Evolutionary conservation across 1,140 invertebrate species (phyloP).

Genomic region (Eumaeus atala): DNA sequence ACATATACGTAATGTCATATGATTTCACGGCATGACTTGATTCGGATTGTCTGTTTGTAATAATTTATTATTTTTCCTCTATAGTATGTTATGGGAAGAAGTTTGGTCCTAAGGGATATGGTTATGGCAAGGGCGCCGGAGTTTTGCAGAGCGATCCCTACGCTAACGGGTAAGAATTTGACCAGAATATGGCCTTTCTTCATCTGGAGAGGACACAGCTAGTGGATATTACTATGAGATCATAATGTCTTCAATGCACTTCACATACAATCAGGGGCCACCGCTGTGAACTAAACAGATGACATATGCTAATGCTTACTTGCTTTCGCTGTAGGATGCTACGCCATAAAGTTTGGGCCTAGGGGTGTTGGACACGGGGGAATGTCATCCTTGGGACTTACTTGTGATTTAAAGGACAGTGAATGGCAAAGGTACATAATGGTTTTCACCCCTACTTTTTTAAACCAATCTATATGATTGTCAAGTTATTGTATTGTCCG

Average conservation of each 20-base stretch:
- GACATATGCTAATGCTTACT: constrained; percentile 52
- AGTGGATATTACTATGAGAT: neutral
- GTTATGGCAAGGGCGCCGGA: constrained; percentile 93
- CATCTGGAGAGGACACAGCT: constrained; percentile 50
- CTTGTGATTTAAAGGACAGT: constrained; percentile 79
- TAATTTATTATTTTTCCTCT: constrained; percentile 49
- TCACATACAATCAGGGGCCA: constrained; percentile 12
- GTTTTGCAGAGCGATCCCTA: constrained; percentile 90
- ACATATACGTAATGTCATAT: constrained; percentile 13
- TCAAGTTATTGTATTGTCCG: constrained; percentile 21
- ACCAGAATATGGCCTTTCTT: constrained; percentile 28
- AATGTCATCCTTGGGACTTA: constrained; percentile 81
- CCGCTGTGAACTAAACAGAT: constrained; percentile 45
- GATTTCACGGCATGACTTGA: constrained; percentile 28
- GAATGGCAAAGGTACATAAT: constrained; percentile 78
- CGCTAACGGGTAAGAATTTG: constrained; percentile 79
- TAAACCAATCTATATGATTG: constrained; percentile 38
- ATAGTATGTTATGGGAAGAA: constrained; percentile 94
- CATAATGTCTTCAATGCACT: constrained; percentile 17
- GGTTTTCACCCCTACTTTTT: constrained; percentile 27
- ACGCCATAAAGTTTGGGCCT: constrained; percentile 88
- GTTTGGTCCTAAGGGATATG: constrained; percentile 95
- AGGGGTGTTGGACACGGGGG: constrained; percentile 92
- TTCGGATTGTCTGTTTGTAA: constrained; percentile 33
- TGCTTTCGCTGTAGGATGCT: constrained; percentile 80